Evolutionary conservation across 1,140 invertebrate species (phyloP), one percentile per base, ranked within the genome.

Genomic region (Drosophila cardini): DNA sequence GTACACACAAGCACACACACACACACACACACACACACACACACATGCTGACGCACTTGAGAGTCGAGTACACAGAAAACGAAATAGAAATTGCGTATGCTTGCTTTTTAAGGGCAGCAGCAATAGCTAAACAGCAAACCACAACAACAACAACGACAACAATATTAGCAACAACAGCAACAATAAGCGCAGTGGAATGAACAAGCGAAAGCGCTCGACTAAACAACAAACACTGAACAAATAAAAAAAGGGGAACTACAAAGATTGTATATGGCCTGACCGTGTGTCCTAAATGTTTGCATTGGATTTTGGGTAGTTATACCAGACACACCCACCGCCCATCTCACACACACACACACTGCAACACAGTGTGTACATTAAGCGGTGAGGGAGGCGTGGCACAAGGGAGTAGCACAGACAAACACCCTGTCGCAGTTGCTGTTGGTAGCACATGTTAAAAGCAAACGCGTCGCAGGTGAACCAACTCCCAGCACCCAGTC

Each of bases 11-110:
- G 26, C 42, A 55, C 18, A 46, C 50, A 38, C 55, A 79, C 46
- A 55, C 40, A 60, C 36, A 58, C 26, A 15, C 11, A 38, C 10
- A 48, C 30, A 48, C 30, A 76, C 30, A 67, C 55, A 52, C 13
- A 40, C 52, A 30, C 32, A 15, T 53, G 30, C 13, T 36, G 32
- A 18, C 50, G 30, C 46, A 76, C 61, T 55, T 52, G 18, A 46
- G 7, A 50, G 18, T 70, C 16, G 67, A 38, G 43, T 60, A 65
- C 57, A 55, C 46, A 18, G 16, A 72, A 65, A 57, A 46, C 62
- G 61, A 86, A 86, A 87, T 89, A 85, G 76, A 74, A 83, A 86
- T 83, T 77, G 83, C 76, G 76, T 86, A 46, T 83, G 64, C 79
- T 82, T 79, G 78, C 61, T 76, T 74, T 76, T 60, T 64, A 50